Evolutionary conservation across 1,140 invertebrate species (phyloP).

Genomic region (Dendroctonus ponderosae): DNA sequence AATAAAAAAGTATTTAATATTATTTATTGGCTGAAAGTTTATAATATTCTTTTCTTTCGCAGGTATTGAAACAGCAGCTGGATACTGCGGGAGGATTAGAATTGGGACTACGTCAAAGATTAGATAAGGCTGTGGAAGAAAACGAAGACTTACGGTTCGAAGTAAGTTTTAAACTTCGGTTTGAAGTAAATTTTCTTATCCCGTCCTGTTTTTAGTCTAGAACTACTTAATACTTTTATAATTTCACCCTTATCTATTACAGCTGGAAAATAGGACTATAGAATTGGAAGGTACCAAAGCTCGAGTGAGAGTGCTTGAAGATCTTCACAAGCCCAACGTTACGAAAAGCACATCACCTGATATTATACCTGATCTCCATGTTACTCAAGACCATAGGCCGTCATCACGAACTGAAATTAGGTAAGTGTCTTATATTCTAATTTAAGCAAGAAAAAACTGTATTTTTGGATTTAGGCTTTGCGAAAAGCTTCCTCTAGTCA

Average conservation of each 20-base stretch:
- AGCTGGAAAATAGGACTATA: conserved; percentile 78
- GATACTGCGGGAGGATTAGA: conserved; percentile 64
- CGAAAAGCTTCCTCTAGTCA: too few relatives aligned
- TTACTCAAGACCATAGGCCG: conserved; percentile 38
- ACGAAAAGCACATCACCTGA: conserved; percentile 40
- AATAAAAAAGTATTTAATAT: too few relatives aligned
- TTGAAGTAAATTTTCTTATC: not conserved
- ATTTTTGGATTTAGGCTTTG: too few relatives aligned
- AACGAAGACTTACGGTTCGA: conserved; percentile 81
- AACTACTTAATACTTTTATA: not conserved
- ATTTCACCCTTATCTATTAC: conserved; percentile 21
- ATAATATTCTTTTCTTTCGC: conserved; percentile 47
- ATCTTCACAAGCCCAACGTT: conserved; percentile 43
- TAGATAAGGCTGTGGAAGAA: conserved; percentile 72
- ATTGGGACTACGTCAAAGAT: conserved; percentile 62
- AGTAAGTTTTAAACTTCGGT: conserved; percentile 52
- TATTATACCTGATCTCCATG: conserved; percentile 55
- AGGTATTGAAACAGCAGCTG: conserved; percentile 69
- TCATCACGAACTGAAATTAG: conserved; percentile 33
- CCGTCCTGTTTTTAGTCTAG: not conserved
- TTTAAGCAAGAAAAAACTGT: too few relatives aligned
- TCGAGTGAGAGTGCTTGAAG: conserved; percentile 68
- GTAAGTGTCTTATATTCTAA: not conserved
- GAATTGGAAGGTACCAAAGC: conserved; percentile 78
- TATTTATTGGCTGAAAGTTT: too few relatives aligned